Conservation (phyloP, 2,888 invertebrate species). For the Drepanosiphum platanoidis region DNA sequence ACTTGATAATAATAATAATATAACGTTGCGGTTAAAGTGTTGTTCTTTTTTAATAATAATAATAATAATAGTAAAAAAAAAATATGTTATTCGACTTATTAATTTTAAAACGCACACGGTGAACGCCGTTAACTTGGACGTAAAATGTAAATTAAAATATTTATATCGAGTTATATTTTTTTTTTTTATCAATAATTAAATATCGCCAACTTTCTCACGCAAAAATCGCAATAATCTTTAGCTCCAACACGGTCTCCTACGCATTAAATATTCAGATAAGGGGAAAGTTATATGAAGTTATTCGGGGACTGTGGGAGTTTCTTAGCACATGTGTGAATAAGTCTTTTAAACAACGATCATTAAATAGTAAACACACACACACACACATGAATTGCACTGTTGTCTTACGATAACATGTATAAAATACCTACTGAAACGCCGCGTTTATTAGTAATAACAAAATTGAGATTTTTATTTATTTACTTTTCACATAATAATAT, state of each 20-base stretch:
- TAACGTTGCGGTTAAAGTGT: background rate
- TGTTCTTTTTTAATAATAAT: background rate
- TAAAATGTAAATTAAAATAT: slow-evolving; percentile 16
- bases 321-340: background rate
- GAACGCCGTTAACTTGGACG: background rate
- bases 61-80: background rate
- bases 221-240: slow-evolving; percentile 23
- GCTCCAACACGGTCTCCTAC: slow-evolving; percentile 18
- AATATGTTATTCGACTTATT: background rate
- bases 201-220: slow-evolving; percentile 30
- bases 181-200: slow-evolving; percentile 10
- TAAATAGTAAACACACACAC: no score
- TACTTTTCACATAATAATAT: slow-evolving; percentile 15
- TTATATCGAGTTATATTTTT: slow-evolving; percentile 1
- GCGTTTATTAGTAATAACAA: background rate
- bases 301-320: slow-evolving; percentile 43
- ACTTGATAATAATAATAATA: background rate
- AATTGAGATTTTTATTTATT: background rate
- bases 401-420: slow-evolving; percentile 33
- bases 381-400: slow-evolving; percentile 18
- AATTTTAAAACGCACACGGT: background rate
- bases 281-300: background rate
- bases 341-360: background rate
- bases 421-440: background rate
- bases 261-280: slow-evolving; percentile 25